Conservation (phyloP, 2,888 invertebrate species). For the Congeria kusceri region DNA sequence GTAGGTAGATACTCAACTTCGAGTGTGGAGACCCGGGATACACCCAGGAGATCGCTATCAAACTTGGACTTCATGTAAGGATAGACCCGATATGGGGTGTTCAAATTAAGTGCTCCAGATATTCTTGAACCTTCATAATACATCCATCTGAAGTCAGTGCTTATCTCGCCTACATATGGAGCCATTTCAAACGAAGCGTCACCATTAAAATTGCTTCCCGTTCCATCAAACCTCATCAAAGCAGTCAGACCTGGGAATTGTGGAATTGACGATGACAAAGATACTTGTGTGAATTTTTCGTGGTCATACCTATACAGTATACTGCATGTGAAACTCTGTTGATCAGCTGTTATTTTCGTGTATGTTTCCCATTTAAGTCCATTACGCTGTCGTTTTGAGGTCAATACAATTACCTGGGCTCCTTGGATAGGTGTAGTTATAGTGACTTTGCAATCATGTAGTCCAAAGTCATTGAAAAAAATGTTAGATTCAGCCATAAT, state of each 20-base stretch:
- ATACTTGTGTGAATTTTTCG: slow-evolving; percentile 62
- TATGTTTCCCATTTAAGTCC: slow-evolving; percentile 66
- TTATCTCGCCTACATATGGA: slow-evolving; percentile 62
- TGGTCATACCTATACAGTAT: slow-evolving; percentile 59
- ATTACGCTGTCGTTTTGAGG: slow-evolving; percentile 53
- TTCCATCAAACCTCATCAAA: slow-evolving; percentile 56
- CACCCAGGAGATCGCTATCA: slow-evolving; percentile 54
- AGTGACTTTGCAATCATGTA: slow-evolving; percentile 55
- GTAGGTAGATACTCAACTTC: slow-evolving; percentile 69
- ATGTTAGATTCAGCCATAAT: slow-evolving; percentile 48
- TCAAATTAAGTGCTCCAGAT: slow-evolving; percentile 55
- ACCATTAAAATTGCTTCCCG: slow-evolving; percentile 54
- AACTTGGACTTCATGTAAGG: slow-evolving; percentile 66
- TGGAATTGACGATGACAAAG: slow-evolving; percentile 71
- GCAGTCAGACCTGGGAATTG: slow-evolving; percentile 60
- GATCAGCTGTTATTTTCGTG: slow-evolving; percentile 56
- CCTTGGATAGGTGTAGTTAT: slow-evolving; percentile 67
- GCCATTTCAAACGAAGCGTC: slow-evolving; percentile 57
- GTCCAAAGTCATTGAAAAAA: slow-evolving; percentile 55
- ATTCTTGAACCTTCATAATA: slow-evolving; percentile 53
- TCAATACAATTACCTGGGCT: slow-evolving; percentile 42
- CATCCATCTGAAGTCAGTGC: slow-evolving; percentile 51
- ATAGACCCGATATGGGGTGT: slow-evolving; percentile 64
- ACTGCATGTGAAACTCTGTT: slow-evolving; percentile 61
- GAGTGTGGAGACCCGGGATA: slow-evolving; percentile 50